Base-by-base conservation (phyloP, 2,888 invertebrate species). In the Ethmia dodecea region DNA sequence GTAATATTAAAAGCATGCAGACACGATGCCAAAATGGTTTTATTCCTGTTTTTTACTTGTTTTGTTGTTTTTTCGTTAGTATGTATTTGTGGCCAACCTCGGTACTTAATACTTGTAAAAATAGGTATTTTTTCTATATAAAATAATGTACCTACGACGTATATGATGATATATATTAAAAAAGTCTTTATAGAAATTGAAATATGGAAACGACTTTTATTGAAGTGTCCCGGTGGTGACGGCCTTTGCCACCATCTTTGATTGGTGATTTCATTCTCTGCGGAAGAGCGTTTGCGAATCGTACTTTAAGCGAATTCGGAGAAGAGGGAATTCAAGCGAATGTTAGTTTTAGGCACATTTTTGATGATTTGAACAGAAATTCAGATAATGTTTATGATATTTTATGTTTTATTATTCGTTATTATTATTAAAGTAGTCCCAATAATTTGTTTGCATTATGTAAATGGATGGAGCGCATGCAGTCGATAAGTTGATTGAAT, bases 1-100 rank as follows among this genome's bases (percentile, higher is more conserved):
- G 76, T 68, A 72, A 52, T 55, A 73, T 75, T 69, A 68, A 78
- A 76, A 71, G 60, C 62, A 74, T 66, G 78, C 79, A 79, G 78
- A 81, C 79, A 75, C 81, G 81, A 83, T 83, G 84, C 84, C 84
- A 84, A 84, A 84, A 83, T 83, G 83, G 81, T 84, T 81, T 78
- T 76, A 81, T 81, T 80, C 83, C 81, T 80, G 80, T 83, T 81
- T 81, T 76, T 81, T 78, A 74, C 75, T 83, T 80, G 77, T 83
- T 84, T 80, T 81, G 78, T 84, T 83, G 72, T 78, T 80, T 80
- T 75, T 80, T 74, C 74, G 78, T 81, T 83, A 79, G 76, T 80
- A 77, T 79, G 79, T 83, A 81, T 81, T 77, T 77, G 81, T 86
- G 83, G 81, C 84, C 84, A 79, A 83, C 60, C 76, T 83, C 75